Evolutionary conservation across 2,113 vertebrate genomes (phyloP), one percentile per base, ranked within the genome.

Genomic region (Cebidichthys violaceus): DNA sequence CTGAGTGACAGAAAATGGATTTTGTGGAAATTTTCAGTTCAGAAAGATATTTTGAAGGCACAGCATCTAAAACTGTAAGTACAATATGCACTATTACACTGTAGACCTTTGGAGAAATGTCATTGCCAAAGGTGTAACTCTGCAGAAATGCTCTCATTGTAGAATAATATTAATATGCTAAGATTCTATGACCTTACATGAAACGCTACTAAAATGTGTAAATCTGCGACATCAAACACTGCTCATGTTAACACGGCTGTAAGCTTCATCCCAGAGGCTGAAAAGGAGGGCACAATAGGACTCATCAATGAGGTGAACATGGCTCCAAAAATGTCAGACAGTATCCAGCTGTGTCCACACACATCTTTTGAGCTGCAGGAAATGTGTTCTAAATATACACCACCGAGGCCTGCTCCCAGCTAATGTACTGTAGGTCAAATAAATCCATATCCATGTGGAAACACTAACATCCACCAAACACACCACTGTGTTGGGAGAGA

Each of bases 371-470:
- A 85, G 80, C 82, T 83, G 81, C 83, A 86, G 88, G 88, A 88
- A 86, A 91, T 73, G 74, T 88, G 84, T 91, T 90, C 87, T 91
- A 90, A 86, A 90, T 87, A 90, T 90, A 92, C 82, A 75, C 77
- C 83, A 67, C 22, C 3, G 65, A 82, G 84, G 82, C 65, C 83
- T 60, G 86, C 79, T 84, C 59, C 57, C 47, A 86, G 83, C 82
- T 84, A 90, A 90, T 92, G 88, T 81, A 81, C 77, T 85, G 79
- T 75, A 50, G 84, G 91, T 92, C 92, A 92, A 47, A 92, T 90
- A 89, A 93, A 93, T 93, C 90, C 78, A 93, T 92, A 90, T 82
- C 86, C 68, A 75, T 88, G 82, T 90, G 83, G 87, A 93, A 92
- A 91, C 80, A 82, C 66, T 84, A 77, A 87, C 80, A 89, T 83